These are phyloP conservation scores for Pluvialis apricaria DNA, from an alignment of 2,113 vertebrate genomes.

Conservation along the genomic window DNA sequence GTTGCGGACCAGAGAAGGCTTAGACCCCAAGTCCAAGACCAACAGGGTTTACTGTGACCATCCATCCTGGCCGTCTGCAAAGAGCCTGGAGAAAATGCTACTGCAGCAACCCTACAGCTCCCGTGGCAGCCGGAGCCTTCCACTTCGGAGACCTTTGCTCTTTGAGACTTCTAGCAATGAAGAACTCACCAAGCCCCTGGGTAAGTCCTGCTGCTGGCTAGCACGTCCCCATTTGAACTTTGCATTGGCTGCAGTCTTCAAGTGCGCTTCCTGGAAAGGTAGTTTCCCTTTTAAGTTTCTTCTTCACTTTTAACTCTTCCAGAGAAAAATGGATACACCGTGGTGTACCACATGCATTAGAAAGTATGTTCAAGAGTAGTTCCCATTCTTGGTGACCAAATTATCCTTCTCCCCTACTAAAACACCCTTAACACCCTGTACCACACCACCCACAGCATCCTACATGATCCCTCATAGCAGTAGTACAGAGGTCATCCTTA, in stretches of 20 bases:
- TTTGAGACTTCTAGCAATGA: background rate
- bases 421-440: background rate
- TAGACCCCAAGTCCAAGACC: background rate
- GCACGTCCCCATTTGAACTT: background rate
- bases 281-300: background rate
- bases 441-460: background rate
- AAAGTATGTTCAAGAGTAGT: background rate
- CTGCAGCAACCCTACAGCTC: background rate
- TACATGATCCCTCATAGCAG: background rate
- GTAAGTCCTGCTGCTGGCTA: background rate
- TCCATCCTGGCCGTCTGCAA: background rate
- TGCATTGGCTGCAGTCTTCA: background rate
- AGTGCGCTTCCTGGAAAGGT: background rate
- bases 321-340: background rate
- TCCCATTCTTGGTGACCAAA: background rate
- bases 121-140: background rate
- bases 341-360: background rate
- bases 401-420: background rate
- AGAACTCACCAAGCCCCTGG: background rate
- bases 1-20: background rate
- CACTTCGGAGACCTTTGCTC: fast-evolving
- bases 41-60: background rate
- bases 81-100: background rate
- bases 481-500: background rate
- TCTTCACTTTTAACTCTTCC: background rate